Percentiles rank a stretch among this genome's conserved stretches.
Conservation (phyloP, 1,140 invertebrate species). For the Lineus longissimus region DNA sequence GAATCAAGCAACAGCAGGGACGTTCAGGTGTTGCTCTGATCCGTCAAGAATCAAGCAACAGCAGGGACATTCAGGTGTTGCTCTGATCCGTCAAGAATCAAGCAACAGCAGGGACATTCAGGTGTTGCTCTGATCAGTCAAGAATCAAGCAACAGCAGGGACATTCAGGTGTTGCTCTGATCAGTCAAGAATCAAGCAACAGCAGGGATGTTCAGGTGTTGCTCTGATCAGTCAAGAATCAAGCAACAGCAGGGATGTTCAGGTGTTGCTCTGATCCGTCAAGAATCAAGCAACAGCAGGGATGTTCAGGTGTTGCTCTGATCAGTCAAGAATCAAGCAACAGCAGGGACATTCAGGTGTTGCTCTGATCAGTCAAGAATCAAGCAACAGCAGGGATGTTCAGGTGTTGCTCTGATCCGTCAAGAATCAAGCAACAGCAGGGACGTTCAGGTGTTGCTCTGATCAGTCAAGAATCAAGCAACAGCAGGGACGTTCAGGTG, state of each 20-base stretch:
- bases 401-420: no score
- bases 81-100: constrained; percentile 18
- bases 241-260: constrained; percentile 22
- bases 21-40: no score
- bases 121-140: no score
- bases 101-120: no score
- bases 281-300: no score
- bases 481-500: no score
- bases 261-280: constrained; percentile 28
- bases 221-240: no score
- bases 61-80: constrained; percentile 31
- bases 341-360: constrained; percentile 27
- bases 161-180: constrained; percentile 32
- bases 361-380: constrained; percentile 22
- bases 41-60: constrained; percentile 19
- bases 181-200: neutral
- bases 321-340: constrained; percentile 20
- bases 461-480: constrained; percentile 12
- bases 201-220: no score
- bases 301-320: no score
- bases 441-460: constrained; percentile 30
- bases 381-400: no score
- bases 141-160: constrained; percentile 21
- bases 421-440: constrained; percentile 21
- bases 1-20: no score